These are phyloP conservation scores for Rotaria macrura DNA, from an alignment of 2,888 invertebrate genomes.

Conservation along the genomic window DNA sequence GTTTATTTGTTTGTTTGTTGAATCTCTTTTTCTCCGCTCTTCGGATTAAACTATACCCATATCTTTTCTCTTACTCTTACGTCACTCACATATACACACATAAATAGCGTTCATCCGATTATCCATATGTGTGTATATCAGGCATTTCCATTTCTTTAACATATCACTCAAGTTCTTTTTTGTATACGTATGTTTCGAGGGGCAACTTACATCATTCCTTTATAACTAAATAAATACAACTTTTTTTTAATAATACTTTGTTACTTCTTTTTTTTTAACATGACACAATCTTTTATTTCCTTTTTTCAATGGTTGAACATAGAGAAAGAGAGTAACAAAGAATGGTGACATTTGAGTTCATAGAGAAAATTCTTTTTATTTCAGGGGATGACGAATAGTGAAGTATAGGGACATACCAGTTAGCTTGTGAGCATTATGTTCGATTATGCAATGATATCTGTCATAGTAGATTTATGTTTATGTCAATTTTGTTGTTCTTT, in stretches of 20 bases:
- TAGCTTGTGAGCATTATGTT: not conserved
- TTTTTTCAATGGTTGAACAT: not conserved
- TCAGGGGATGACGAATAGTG: not conserved
- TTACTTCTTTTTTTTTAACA: not conserved
- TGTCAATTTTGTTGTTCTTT: slow-evolving; percentile 8
- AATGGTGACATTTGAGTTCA: not conserved
- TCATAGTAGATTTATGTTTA: not conserved
- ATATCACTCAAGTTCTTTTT: not conserved
- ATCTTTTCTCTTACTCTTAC: not conserved
- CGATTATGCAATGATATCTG: slow-evolving; percentile 12
- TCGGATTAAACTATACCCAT: not conserved
- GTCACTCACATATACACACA: not conserved
- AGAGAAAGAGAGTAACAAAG: not conserved
- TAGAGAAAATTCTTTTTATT: not conserved
- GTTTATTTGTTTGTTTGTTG: not conserved
- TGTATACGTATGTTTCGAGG: not conserved
- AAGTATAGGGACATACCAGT: not conserved
- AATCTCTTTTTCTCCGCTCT: not conserved
- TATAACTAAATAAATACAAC: not conserved
- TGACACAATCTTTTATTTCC: not conserved
- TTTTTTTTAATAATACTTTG: not conserved
- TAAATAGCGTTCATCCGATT: not conserved
- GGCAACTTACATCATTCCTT: not conserved
- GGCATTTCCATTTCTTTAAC: not conserved
- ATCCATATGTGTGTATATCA: not conserved